phyloP scores from a whole-genome alignment of 2,113 vertebrate genomes.

The Aptenodytes patagonicus region DNA sequence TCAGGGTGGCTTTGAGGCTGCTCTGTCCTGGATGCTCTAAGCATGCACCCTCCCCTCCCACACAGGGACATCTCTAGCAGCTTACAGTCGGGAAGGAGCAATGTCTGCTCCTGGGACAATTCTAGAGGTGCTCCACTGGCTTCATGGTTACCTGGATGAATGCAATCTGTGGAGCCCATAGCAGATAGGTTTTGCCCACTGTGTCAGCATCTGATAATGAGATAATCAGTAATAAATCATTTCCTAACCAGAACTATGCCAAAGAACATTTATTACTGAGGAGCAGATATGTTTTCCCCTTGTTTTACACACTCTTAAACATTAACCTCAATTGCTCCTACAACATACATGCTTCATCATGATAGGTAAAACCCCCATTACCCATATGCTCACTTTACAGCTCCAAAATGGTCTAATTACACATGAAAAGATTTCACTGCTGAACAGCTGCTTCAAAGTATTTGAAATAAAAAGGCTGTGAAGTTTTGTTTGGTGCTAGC shows the following conservation, averaged over 20 bases:
- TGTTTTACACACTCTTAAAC: background rate
- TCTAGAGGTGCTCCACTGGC: background rate
- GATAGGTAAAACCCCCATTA: background rate
- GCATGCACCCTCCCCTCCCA: background rate
- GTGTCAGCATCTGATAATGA: background rate
- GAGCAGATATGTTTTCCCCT: background rate
- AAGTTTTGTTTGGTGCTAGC: background rate
- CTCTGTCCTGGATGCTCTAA: background rate
- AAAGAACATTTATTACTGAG: background rate
- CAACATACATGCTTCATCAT: background rate
- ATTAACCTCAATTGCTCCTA: background rate
- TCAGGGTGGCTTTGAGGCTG: background rate
- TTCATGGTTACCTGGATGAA: background rate
- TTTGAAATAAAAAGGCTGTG: background rate
- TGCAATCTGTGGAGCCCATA: background rate
- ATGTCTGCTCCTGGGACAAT: background rate
- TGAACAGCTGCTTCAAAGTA: background rate
- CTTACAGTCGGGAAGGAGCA: background rate
- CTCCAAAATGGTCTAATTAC: background rate
- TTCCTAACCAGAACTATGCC: background rate
- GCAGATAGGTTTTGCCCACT: background rate
- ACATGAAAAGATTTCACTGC: background rate
- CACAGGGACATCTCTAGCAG: background rate
- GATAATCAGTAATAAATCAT: background rate
- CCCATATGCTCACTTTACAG: background rate